Percentiles rank a stretch among this genome's conserved stretches.
Conservation (phyloP, 2,113 vertebrate species). For the Lepus timidus region DNA sequence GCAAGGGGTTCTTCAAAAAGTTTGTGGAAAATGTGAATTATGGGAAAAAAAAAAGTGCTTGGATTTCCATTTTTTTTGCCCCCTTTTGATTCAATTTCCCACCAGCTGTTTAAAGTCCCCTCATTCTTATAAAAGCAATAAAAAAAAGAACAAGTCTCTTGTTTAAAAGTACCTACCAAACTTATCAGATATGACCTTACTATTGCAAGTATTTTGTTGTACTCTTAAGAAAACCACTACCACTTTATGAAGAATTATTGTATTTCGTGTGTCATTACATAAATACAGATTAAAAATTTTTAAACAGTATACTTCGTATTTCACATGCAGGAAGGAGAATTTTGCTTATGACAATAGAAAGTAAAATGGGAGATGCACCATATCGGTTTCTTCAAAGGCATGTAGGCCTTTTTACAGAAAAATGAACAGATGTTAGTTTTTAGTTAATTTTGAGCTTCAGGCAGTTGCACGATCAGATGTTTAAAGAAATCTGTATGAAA, state of each 20-base stretch:
- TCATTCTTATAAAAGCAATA: not conserved
- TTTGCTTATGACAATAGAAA: not conserved
- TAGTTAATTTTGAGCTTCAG: not conserved
- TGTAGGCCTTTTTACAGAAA: not conserved
- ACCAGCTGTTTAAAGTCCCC: too few species aligned
- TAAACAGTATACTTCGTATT: not conserved
- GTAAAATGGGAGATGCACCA: not conserved
- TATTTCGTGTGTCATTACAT: not conserved
- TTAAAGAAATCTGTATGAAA: conserved; percentile 1
- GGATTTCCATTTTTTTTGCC: too few species aligned
- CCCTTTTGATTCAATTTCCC: too few species aligned
- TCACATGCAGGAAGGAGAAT: not conserved
- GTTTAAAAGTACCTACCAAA: not conserved
- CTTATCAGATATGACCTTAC: not conserved
- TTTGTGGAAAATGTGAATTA: too few species aligned
- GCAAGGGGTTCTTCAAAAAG: too few species aligned
- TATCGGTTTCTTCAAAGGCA: not conserved
- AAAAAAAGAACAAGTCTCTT: not conserved
- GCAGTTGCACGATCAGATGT: not conserved
- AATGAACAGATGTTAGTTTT: not conserved
- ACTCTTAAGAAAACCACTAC: not conserved
- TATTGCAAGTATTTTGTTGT: fast-evolving
- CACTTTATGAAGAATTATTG: not conserved
- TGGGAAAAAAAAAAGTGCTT: too few species aligned
- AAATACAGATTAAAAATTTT: not conserved